Base-by-base conservation (phyloP, 2,888 invertebrate genomes). In the Andrena praecox region DNA sequence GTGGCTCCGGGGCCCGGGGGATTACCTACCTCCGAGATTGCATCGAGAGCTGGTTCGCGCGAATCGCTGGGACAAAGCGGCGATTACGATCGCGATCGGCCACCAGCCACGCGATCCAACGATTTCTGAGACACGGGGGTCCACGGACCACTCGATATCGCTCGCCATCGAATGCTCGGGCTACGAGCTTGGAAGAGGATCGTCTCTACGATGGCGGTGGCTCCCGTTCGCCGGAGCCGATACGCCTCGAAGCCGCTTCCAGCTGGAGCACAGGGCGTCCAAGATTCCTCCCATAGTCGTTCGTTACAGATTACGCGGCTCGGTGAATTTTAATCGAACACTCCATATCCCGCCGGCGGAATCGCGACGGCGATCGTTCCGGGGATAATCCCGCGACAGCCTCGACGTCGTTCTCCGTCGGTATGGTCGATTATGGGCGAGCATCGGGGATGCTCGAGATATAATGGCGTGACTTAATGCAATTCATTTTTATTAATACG, bases 11-110 rank as follows among this genome's bases (percentile, higher is more conserved):
- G 60, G 33, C 33, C 35, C 20, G 50, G 20, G 31, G 42, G 78
- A 87, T 87, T 87, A 84, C 79, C 86, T 87, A 84, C 79, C 86
- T 74, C 29, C 12, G 2, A 50, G 54, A 52, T 63, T 77, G 75
- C 75, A 85, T 75, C 79, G 76, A 71, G 67, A 71, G 67, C 66
- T 50, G 48, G 80, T 52, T 62, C 75, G 67, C 84, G 75, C 78
- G 75, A 52, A 33, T 77, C 80, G 10, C 52, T 24, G 62, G 69
- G 80, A 75, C 79, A 79, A 82, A 72, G 64, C 71, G 29, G 31
- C 77, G 84, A 85, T 85, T 64, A 77, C 56, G 74, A 87, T 87
- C 85, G 67, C 69, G 77, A 79, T 71, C 86, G 71, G 67, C 62
- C 31, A 54, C 67, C 59, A 63, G 42, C 31, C n/a, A 29, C 75